Percentiles rank a stretch among this genome's conserved stretches.
Conservation (phyloP, 64 coral and sea anemone genomes). For the Trachythela sp. region DNA sequence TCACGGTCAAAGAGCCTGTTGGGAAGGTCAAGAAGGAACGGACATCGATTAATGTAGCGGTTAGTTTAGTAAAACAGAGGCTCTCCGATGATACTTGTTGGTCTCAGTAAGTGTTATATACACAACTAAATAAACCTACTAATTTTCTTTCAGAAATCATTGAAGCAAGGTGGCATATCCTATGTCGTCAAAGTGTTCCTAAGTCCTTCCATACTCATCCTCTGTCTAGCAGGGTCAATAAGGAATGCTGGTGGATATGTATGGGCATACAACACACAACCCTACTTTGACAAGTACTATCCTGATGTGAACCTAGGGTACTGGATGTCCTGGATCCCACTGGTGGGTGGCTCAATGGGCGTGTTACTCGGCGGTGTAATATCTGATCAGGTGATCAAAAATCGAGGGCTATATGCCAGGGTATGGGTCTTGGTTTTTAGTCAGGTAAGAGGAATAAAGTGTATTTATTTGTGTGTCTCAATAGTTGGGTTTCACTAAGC, state of each 20-base stretch:
- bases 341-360: slow-evolving; percentile 74
- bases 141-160: neutral
- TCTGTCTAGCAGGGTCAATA: slow-evolving; percentile 87
- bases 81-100: too few species aligned
- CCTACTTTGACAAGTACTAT: slow-evolving; percentile 99
- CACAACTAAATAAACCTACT: too few species aligned
- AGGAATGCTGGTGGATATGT: slow-evolving; percentile 93
- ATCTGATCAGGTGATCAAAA: slow-evolving; percentile 88
- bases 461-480: too few species aligned
- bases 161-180: neutral
- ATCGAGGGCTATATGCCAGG: slow-evolving; percentile 75
- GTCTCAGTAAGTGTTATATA: too few species aligned
- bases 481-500: too few species aligned
- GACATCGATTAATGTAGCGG: neutral
- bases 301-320: slow-evolving; percentile 81
- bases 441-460: slow-evolving; percentile 41
- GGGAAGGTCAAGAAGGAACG: slow-evolving; percentile 29
- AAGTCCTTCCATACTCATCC: slow-evolving; percentile 69
- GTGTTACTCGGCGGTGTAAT: slow-evolving; percentile 88
- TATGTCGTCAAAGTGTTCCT: slow-evolving; percentile 68
- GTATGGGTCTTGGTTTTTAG: slow-evolving; percentile 91
- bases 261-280: slow-evolving; percentile 97
- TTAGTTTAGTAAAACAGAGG: too few species aligned
- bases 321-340: slow-evolving; percentile 98
- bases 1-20: slow-evolving; percentile 78